Evolutionary conservation across 2,797 vertebrate species (phyloP).

Genomic region (Labeo calbasu): DNA sequence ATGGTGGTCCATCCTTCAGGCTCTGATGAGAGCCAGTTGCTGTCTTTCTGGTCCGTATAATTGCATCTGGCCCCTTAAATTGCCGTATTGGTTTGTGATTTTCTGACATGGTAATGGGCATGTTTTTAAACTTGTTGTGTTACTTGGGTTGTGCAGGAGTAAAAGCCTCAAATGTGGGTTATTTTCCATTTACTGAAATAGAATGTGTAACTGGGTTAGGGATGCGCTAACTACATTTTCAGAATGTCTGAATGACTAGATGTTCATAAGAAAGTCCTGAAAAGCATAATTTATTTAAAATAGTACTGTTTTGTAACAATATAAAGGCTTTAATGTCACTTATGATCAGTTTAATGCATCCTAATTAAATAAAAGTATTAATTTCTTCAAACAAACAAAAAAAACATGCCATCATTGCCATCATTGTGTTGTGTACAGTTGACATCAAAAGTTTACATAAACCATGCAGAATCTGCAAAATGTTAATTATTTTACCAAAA

Average conservation of each 20-base stretch:
- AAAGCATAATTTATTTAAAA: too few species aligned
- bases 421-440: not conserved
- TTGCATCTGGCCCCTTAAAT: not conserved
- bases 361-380: not conserved
- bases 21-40: conserved; percentile 5
- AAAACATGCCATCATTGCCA: not conserved
- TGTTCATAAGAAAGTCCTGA: not conserved
- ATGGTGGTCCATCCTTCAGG: conserved; percentile 1
- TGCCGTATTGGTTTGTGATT: not conserved
- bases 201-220: not conserved
- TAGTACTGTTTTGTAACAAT: too few species aligned
- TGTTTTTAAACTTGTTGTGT: conserved; percentile 18
- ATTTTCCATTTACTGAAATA: not conserved
- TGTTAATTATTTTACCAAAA: too few species aligned
- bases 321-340: too few species aligned
- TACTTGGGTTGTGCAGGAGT: conserved; percentile 6
- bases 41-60: conserved; percentile 2
- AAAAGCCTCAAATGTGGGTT: not conserved
- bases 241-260: not conserved
- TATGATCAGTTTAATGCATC: not conserved
- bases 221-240: not conserved
- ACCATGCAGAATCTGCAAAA: too few species aligned
- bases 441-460: too few species aligned
- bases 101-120: not conserved
- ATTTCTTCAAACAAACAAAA: too few species aligned